A percentile compares a stretch with the other conserved stretches of the same genome.
Conservation (phyloP, 2,888 invertebrate species). For the Erpobdella octoculata region DNA sequence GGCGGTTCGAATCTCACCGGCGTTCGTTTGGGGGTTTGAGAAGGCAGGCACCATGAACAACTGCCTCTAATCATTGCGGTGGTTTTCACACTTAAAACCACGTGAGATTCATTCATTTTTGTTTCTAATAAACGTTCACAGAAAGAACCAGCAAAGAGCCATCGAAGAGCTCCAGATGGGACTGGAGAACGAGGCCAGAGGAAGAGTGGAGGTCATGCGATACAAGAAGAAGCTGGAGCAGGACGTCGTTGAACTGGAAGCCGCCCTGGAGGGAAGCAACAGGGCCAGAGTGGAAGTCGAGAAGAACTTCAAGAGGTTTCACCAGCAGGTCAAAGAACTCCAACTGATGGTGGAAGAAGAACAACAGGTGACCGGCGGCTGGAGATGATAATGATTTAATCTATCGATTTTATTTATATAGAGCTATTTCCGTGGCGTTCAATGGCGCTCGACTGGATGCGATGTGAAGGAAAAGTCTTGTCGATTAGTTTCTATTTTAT, state of each 20-base stretch:
- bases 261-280: conserved; percentile 29
- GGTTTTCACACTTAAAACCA: background rate
- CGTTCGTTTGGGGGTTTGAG: background rate
- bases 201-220: conserved; percentile 26
- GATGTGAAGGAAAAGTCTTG: background rate
- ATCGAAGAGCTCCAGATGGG: conserved; percentile 31
- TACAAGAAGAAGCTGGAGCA: conserved; percentile 33
- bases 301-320: conserved; percentile 32
- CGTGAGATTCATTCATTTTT: background rate
- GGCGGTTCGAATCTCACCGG: too few species aligned
- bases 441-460: background rate
- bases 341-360: conserved; percentile 31
- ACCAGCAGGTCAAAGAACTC: conserved; percentile 31
- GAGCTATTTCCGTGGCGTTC: too few species aligned
- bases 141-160: conserved; percentile 29
- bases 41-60: too few species aligned
- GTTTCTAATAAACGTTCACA: background rate
- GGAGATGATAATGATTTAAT: background rate
- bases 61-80: background rate
- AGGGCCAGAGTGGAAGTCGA: conserved; percentile 29
- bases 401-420: background rate
- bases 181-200: conserved; percentile 27
- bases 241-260: conserved; percentile 30
- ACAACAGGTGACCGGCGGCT: conserved; percentile 17
- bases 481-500: background rate